phyloP scores from a whole-genome alignment of 1,140 invertebrate species.

The Listronotus oregonensis region DNA sequence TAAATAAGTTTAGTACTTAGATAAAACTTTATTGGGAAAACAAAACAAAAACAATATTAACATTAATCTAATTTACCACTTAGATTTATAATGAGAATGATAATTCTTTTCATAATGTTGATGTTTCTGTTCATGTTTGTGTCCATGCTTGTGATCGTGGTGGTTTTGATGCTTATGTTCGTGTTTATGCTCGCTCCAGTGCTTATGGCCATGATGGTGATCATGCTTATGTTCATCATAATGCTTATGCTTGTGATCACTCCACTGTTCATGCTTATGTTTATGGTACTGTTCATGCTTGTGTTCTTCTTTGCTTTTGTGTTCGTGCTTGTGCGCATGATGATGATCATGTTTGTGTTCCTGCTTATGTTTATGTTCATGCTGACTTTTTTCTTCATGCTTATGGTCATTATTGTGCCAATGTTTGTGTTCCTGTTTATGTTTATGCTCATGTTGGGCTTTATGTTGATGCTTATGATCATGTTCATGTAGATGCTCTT shows the following conservation, averaged over 20 bases:
- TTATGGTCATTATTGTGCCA: conserved; percentile 25
- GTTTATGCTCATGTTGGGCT: conserved; percentile 21
- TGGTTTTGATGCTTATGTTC: conserved; percentile 30
- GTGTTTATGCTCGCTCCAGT: conserved; percentile 28
- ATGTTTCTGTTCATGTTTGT: conserved; percentile 31
- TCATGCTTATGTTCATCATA: conserved; percentile 25
- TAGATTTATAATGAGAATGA: background rate
- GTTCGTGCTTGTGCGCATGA: conserved; percentile 19
- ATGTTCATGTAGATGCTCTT: conserved; percentile 36
- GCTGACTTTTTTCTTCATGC: conserved; percentile 17
- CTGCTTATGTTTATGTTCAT: conserved; percentile 21
- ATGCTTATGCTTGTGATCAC: conserved; percentile 28
- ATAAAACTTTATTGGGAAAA: background rate
- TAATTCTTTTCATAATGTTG: conserved; percentile 24
- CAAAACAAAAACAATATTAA: background rate
- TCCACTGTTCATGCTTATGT: conserved; percentile 33
- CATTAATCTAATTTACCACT: conserved; percentile 12
- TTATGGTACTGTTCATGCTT: conserved; percentile 17
- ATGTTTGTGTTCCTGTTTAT: conserved; percentile 14
- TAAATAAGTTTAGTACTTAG: too few species aligned
- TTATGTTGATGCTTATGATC: conserved; percentile 30
- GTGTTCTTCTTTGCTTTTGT: conserved; percentile 28
- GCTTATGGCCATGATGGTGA: conserved; percentile 24
- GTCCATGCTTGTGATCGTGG: conserved; percentile 34
- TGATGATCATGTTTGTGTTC: conserved; percentile 25